These are phyloP conservation scores for Oryctolagus cuniculus DNA, from an alignment of 2,113 vertebrate genomes.

Conservation along the genomic window mOryCun1.1 NC_091445.1:84019501-84020000, in stretches of 20 bases:
- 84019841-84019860: background rate
- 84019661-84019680: background rate
- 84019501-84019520: background rate
- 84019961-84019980: no score
- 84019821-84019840: background rate
- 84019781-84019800: background rate
- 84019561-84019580: background rate
- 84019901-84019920: no score
- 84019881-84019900: background rate
- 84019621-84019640: background rate
- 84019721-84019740: no score
- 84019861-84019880: background rate
- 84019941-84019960: no score
- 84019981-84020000: no score
- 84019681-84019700: background rate
- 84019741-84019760: background rate
- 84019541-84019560: background rate
- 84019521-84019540: background rate
- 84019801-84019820: background rate
- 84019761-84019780: background rate
- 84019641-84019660: background rate
- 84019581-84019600: background rate
- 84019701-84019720: background rate
- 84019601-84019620: background rate
- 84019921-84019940: no score